Evolutionary conservation across 2,888 invertebrate genomes (phyloP).

Genomic region (Trichogramma evanescens): DNA sequence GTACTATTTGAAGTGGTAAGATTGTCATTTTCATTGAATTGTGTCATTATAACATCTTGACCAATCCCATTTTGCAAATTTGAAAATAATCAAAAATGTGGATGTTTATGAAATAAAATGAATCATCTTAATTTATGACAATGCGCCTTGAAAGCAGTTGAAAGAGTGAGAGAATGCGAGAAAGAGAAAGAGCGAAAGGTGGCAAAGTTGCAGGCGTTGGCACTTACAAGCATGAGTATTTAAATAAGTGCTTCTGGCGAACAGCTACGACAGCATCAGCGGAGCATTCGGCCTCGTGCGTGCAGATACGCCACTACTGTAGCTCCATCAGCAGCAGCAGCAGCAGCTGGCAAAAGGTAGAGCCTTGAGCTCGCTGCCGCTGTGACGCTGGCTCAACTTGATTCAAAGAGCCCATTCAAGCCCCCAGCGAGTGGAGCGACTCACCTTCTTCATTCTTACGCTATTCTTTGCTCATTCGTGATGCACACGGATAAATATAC

Average conservation of each 20-base stretch:
- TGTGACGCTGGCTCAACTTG: conserved; percentile 14
- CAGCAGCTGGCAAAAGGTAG: not conserved
- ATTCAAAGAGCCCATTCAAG: conserved; percentile 42
- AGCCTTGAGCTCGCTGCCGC: not conserved
- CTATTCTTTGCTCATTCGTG: conserved; percentile 24
- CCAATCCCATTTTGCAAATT: no score
- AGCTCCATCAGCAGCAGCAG: conserved; percentile 21
- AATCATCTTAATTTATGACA: no score
- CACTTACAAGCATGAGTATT: conserved; percentile 2
- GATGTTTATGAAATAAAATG: no score
- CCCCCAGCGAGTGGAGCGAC: not conserved
- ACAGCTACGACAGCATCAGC: not conserved
- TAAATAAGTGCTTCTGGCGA: not conserved
- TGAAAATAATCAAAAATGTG: no score
- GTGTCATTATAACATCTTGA: no score
- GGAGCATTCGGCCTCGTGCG: conserved; percentile 18
- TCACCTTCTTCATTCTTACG: conserved; percentile 35
- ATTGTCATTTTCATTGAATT: no score
- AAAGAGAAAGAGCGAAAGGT: conserved; percentile 11
- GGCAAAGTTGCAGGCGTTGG: conserved; percentile 11
- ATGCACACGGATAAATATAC: no score
- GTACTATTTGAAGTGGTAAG: no score
- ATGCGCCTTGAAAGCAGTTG: not conserved
- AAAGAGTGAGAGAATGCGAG: not conserved
- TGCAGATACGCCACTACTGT: conserved; percentile 36